phyloP scores from a whole-genome alignment of 2,888 invertebrate species.

The Drosophila glabriapex region DNA sequence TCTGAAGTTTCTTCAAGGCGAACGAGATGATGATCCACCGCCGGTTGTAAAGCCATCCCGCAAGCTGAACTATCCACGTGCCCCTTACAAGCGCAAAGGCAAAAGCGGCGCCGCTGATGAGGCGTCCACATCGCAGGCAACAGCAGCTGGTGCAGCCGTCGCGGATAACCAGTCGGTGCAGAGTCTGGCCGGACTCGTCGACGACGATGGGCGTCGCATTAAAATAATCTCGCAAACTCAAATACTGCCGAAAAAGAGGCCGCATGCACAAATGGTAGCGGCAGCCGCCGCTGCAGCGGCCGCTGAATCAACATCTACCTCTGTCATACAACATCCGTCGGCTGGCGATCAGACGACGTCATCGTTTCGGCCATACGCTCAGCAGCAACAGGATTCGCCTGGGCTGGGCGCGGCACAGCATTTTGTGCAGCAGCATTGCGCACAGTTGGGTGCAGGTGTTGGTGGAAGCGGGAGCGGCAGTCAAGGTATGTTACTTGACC shows the following conservation, averaged over 20 bases:
- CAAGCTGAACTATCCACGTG: constrained; percentile 82
- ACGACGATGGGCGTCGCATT: constrained; percentile 84
- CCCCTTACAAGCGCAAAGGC: constrained; percentile 72
- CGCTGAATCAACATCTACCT: constrained; percentile 84
- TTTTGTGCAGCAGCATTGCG: constrained; percentile 80
- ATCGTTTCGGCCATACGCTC: constrained; percentile 82
- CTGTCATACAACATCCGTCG: constrained; percentile 80
- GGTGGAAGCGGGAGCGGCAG: constrained; percentile 59
- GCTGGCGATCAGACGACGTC: constrained; percentile 67
- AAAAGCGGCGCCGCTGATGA: constrained; percentile 63
- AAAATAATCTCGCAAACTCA: constrained; percentile 85
- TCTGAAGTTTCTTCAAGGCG: constrained; percentile 91
- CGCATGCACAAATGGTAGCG: constrained; percentile 85
- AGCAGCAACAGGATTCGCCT: constrained; percentile 70
- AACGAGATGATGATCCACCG: constrained; percentile 92
- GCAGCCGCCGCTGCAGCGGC: constrained; percentile 80
- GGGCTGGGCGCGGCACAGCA: constrained; percentile 62
- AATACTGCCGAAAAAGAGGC: constrained; percentile 85
- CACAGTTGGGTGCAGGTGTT: constrained; percentile 73
- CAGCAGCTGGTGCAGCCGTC: constrained; percentile 34
- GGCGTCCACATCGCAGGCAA: constrained; percentile 62
- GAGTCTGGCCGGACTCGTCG: constrained; percentile 63
- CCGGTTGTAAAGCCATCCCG: constrained; percentile 86
- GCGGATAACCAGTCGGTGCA: constrained; percentile 52
- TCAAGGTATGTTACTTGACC: constrained; percentile 85